These are phyloP conservation scores for Cyaniris semiargus DNA, from an alignment of 2,888 invertebrate genomes.

Conservation along the genomic window DNA sequence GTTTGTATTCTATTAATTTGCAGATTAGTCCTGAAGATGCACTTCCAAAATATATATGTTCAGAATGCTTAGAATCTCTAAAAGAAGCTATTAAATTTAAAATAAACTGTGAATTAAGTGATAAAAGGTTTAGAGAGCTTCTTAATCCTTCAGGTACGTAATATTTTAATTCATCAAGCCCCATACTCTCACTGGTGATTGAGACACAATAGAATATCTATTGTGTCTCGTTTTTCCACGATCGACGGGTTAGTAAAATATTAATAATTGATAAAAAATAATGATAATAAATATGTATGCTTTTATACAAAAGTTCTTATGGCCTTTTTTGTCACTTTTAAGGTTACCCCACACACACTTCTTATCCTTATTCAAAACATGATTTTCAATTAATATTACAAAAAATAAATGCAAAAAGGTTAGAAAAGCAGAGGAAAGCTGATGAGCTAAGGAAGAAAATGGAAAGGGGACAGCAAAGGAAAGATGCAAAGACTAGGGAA, in stretches of 20 bases:
- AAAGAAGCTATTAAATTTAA: constrained; percentile 64
- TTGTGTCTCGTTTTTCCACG: too few relatives aligned
- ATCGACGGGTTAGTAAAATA: too few relatives aligned
- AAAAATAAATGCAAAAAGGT: constrained; percentile 65
- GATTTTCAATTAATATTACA: constrained; percentile 72
- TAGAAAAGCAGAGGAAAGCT: constrained; percentile 58
- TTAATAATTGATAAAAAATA: background rate
- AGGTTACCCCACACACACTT: constrained; percentile 65
- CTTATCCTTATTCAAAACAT: constrained; percentile 75
- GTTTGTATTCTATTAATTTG: constrained; percentile 40
- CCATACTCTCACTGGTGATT: too few relatives aligned
- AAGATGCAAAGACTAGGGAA: constrained; percentile 59
- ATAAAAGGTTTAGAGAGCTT: constrained; percentile 66
- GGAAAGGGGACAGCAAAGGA: constrained; percentile 57
- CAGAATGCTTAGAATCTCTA: constrained; percentile 63
- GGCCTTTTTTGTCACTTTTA: constrained; percentile 37
- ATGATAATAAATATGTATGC: background rate
- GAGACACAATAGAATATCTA: too few relatives aligned
- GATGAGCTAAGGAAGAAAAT: constrained; percentile 55
- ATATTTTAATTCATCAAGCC: too few relatives aligned
- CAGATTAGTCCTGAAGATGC: constrained; percentile 68
- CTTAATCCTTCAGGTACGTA: constrained; percentile 65
- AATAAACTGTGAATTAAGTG: constrained; percentile 64
- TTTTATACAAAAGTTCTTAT: background rate
- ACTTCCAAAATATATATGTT: constrained; percentile 70